Evolutionary conservation across 2,113 vertebrate genomes (phyloP), one percentile per base, ranked within the genome.

Genomic region (Pontoporia blainvillei): DNA sequence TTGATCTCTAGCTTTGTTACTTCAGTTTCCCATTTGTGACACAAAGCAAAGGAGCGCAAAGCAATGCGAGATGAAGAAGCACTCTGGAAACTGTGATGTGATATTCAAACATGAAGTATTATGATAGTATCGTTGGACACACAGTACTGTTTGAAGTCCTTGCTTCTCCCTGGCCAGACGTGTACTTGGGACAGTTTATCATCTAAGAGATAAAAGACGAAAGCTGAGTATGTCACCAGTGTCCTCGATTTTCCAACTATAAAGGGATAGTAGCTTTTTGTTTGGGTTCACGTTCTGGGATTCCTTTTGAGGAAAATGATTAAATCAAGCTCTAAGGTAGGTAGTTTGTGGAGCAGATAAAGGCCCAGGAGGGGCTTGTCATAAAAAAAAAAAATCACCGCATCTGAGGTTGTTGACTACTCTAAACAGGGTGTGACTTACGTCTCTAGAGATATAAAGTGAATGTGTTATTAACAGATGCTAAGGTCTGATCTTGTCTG

Each of bases 381-480:
- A 39, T n/a, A n/a, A 81, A 95, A 95, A 93, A 95, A 93, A 94
- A 90, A 96, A 96, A 76, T n/a, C 36, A 97, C 25, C 29, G 75
- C 72, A 92, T 94, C 78, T 78, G 86, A 97, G 95, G 92, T 91
- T 93, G 93, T 6, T 97, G 95, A 96, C 72, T 92, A 84, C 92
- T 90, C 86, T 97, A 78, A 96, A 97, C 64, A 97, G 69, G 69
- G 96, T 75, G 97, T 97, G 94, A 81, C 76, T 95, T 79, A 90
- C 39, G 81, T 96, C 94, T 96, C 85, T 39, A 95, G 81, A 83
- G 96, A 67, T 17, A 62, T 61, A 97, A 98, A 87, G 27, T 31
- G 83, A 97, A 95, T 61, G 87, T 54, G 73, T 78, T 93, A 96
- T 90, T 97, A 97, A 96, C 86, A 97, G 36, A 29, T 72, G 49